phyloP scores from a whole-genome alignment of 2,888 invertebrate genomes.

The Dorcus hopei region DNA sequence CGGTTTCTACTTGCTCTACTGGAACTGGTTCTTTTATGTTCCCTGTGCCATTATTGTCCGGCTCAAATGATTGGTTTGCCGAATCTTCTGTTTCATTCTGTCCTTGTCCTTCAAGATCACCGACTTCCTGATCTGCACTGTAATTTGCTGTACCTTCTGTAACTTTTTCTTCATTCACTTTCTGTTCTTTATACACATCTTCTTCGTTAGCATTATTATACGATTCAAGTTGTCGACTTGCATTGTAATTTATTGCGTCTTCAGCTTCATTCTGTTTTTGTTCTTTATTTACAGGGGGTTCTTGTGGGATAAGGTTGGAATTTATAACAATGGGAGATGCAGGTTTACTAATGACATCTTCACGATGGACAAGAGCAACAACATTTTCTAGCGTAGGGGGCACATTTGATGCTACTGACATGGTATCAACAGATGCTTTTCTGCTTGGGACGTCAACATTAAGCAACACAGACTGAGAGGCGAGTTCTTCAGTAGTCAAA shows the following conservation, averaged over 20 bases:
- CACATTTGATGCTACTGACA: slow-evolving; percentile 29
- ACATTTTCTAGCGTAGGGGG: slow-evolving; percentile 51
- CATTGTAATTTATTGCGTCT: too few relatives aligned
- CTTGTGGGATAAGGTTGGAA: slow-evolving; percentile 14
- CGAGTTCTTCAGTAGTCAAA: slow-evolving; percentile 20
- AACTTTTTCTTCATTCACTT: too few relatives aligned
- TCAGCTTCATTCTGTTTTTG: background rate
- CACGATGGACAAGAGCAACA: slow-evolving; percentile 57
- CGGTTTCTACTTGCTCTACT: background rate
- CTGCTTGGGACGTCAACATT: slow-evolving; percentile 21
- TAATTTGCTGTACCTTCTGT: background rate
- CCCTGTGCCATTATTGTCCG: background rate
- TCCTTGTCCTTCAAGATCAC: background rate
- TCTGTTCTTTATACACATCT: background rate
- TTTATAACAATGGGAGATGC: slow-evolving; percentile 18
- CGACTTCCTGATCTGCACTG: background rate
- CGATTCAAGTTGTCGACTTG: background rate
- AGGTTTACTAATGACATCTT: slow-evolving; percentile 43
- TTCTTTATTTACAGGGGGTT: background rate
- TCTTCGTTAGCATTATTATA: slow-evolving; percentile 2
- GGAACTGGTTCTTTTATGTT: background rate
- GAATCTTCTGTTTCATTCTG: background rate
- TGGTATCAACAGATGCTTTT: slow-evolving; percentile 33
- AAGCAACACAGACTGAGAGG: slow-evolving; percentile 1
- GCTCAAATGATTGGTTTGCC: background rate